Conservation (phyloP, 2,113 vertebrate genomes). For the Silurus glanis region DNA sequence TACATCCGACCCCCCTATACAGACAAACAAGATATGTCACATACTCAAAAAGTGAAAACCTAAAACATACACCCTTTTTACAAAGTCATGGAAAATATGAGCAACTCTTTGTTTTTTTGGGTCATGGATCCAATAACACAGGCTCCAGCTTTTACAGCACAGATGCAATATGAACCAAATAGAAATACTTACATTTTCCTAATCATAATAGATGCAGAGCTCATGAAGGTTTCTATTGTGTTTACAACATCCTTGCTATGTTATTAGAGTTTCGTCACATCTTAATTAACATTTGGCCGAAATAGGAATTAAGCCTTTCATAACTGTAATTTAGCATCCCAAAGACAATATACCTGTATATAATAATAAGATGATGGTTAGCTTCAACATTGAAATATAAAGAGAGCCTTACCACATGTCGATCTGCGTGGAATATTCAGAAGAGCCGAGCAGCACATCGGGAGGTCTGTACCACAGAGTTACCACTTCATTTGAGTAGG, state of each 20-base stretch:
- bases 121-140: neutral
- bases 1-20: slow-evolving; percentile 93
- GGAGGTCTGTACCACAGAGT: slow-evolving; percentile 97
- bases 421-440: slow-evolving; percentile 96
- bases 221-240: neutral
- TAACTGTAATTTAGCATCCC: neutral
- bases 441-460: slow-evolving; percentile 93
- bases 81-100: neutral
- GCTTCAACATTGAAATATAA: neutral
- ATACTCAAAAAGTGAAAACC: slow-evolving; percentile 55
- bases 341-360: neutral
- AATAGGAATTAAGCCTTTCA: neutral
- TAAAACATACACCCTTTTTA: neutral
- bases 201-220: neutral
- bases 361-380: neutral
- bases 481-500: slow-evolving; percentile 96
- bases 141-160: neutral
- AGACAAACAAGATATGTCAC: neutral
- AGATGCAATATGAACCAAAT: neutral
- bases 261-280: neutral
- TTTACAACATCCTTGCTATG: neutral
- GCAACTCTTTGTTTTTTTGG: neutral
- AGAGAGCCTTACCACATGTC: slow-evolving; percentile 91
- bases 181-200: neutral
- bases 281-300: neutral